A percentile compares a stretch with the other conserved stretches of the same genome.
Conservation (phyloP, 2,888 invertebrate genomes). For the Electrophaes corylata region DNA sequence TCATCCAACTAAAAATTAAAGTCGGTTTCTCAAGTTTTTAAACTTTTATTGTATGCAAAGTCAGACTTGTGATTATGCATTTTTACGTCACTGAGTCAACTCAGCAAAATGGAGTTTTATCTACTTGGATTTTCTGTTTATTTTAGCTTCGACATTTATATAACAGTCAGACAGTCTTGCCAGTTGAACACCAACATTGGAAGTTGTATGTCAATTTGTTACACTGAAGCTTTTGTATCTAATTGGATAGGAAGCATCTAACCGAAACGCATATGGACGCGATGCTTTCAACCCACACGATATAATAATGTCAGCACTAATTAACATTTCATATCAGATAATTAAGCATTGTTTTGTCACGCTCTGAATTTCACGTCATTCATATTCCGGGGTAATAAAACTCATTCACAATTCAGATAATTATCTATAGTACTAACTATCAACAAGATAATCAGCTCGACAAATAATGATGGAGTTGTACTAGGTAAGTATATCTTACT, state of each 20-base stretch:
- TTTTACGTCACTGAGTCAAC: background rate
- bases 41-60: too few relatives aligned
- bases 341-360: slow-evolving; percentile 70
- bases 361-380: slow-evolving; percentile 70
- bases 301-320: slow-evolving; percentile 40
- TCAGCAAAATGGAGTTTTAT: background rate
- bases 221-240: background rate
- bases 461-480: slow-evolving; percentile 40
- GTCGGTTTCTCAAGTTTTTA: too few relatives aligned
- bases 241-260: background rate
- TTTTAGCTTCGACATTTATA: background rate
- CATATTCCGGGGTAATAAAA: slow-evolving; percentile 55
- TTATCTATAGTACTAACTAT: slow-evolving; percentile 7
- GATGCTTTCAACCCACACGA: slow-evolving; percentile 23
- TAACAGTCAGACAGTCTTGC: too few relatives aligned
- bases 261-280: slow-evolving; percentile 2
- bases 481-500: slow-evolving; percentile 40
- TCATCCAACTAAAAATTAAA: too few relatives aligned
- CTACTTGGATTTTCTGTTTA: background rate
- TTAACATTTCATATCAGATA: slow-evolving; percentile 50
- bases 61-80: too few relatives aligned
- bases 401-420: slow-evolving; percentile 54
- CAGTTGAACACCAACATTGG: background rate
- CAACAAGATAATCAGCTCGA: slow-evolving; percentile 52
- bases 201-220: background rate